Base-by-base conservation (phyloP, 2,888 invertebrate species). In the Leistus spinibarbis region DNA sequence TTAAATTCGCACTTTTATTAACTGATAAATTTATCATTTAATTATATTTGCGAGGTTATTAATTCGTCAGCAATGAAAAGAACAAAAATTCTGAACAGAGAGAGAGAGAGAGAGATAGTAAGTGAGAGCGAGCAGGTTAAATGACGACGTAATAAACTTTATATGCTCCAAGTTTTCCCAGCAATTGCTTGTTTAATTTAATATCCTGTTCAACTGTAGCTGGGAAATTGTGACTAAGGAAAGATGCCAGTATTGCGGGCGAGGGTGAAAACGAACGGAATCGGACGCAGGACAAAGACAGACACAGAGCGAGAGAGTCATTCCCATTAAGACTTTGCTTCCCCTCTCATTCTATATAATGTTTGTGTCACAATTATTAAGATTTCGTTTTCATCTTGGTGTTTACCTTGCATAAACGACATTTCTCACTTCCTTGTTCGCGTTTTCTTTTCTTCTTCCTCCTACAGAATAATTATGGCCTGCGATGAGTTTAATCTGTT, bases 21-120 rank as follows among this genome's bases (percentile, higher is more conserved):
- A 88, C 88, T 88, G 88, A 88, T 88, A 88, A 88, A 81, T 81
- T 82, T 82, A 82, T 82, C 82, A 82, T 82, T 82, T 81, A 83
- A 82, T 82, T 83, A 81, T 81, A 19, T 19, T 24, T 20, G 79
- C 78, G 80, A 80, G 81, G 81, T 83, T 83, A 83, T 83, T 83
- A 83, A 83, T 83, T 83, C 81, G 81, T 81, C 79, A 79, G 78
- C 72, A 67, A 76, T 76, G 69, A 70, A 74, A 70, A 78, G 76
- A 77, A 77, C 78, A 78, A 78, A 79, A 78, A 79, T 78, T 76
- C 77, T 73, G 77, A 17, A 77, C 77, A 77, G 69, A 76, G 77
- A 75, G n/a, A n/a, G n/a, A n/a, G n/a, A n/a, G n/a, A n/a, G n/a
- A n/a, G n/a, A n/a, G n/a, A n/a, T n/a, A n/a, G n/a, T n/a, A n/a